Conservation (phyloP, 2,888 invertebrate species). For the Hecatera dysodea region DNA sequence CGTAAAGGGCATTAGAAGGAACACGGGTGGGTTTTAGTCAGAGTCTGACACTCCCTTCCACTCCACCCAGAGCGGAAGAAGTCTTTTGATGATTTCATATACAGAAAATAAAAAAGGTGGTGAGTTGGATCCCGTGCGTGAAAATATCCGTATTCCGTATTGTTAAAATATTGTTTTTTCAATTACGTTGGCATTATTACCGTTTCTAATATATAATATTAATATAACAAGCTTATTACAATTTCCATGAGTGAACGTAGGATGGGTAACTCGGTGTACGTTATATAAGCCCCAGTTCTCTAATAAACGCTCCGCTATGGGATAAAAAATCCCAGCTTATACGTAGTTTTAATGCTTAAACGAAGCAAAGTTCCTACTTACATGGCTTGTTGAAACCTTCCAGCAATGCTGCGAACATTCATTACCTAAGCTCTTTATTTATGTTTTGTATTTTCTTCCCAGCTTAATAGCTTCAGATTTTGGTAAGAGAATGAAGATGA, state of each 20-base stretch:
- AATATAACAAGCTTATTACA: slow-evolving; percentile 11
- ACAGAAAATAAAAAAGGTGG: no score
- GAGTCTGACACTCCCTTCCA: no score
- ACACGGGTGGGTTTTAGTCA: no score
- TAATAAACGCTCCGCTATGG: slow-evolving; percentile 45
- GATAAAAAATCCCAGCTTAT: slow-evolving; percentile 59
- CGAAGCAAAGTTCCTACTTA: slow-evolving; percentile 59
- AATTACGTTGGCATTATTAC: not conserved
- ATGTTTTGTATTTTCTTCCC: slow-evolving; percentile 18
- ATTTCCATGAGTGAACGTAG: not conserved
- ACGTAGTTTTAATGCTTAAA: slow-evolving; percentile 62
- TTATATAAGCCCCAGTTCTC: slow-evolving; percentile 38
- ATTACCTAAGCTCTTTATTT: slow-evolving; percentile 36
- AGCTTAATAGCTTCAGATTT: slow-evolving; percentile 18
- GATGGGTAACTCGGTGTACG: not conserved
- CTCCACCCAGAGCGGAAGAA: no score
- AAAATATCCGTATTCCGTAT: no score
- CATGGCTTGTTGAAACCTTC: slow-evolving; percentile 53
- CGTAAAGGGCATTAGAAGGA: no score
- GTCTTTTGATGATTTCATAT: no score
- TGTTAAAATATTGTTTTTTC: not conserved
- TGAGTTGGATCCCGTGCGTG: no score
- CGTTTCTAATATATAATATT: not conserved
- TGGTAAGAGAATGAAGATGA: not conserved
- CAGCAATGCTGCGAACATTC: slow-evolving; percentile 45